phyloP scores from a whole-genome alignment of 2,888 invertebrate species.

The Heliconius cydno region DNA sequence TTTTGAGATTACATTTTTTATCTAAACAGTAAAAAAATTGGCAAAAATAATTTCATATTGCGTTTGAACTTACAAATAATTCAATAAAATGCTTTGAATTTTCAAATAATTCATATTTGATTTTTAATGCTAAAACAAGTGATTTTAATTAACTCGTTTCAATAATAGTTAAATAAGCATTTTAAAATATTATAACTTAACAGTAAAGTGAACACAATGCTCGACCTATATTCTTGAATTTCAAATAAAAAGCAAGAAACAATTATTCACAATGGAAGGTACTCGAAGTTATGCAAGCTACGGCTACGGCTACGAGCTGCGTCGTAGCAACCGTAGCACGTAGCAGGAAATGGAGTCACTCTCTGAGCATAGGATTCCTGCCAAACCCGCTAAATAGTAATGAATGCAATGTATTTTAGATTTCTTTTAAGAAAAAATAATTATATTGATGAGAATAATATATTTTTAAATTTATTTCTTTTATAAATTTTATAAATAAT shows the following conservation, averaged over 20 bases:
- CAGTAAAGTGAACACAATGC: slow-evolving; percentile 47
- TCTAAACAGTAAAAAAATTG: background rate
- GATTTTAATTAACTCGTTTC: slow-evolving; percentile 12
- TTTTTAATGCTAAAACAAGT: background rate
- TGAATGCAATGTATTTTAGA: slow-evolving; percentile 67
- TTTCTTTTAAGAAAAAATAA: slow-evolving; percentile 28
- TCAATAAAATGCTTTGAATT: background rate
- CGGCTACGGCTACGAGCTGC: slow-evolving; percentile 62
- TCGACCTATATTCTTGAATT: slow-evolving; percentile 60
- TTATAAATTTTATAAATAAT: too few species aligned
- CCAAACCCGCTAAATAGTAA: slow-evolving; percentile 75
- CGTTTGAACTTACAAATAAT: background rate
- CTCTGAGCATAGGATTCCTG: slow-evolving; percentile 69
- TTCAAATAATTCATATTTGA: background rate
- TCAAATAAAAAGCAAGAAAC: slow-evolving; percentile 62
- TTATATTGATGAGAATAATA: background rate
- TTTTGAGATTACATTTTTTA: background rate
- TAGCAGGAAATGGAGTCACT: slow-evolving; percentile 77
- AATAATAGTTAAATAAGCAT: slow-evolving; percentile 24
- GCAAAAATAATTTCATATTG: background rate
- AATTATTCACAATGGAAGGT: slow-evolving; percentile 67
- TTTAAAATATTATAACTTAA: slow-evolving; percentile 36
- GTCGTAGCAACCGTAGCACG: slow-evolving; percentile 74
- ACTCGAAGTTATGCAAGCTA: slow-evolving; percentile 65
- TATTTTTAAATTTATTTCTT: background rate